Percentiles rank a stretch among this genome's conserved stretches.
phyloP scores from a whole-genome alignment of 2,888 invertebrate genomes.

The Melinaea marsaeus region DNA sequence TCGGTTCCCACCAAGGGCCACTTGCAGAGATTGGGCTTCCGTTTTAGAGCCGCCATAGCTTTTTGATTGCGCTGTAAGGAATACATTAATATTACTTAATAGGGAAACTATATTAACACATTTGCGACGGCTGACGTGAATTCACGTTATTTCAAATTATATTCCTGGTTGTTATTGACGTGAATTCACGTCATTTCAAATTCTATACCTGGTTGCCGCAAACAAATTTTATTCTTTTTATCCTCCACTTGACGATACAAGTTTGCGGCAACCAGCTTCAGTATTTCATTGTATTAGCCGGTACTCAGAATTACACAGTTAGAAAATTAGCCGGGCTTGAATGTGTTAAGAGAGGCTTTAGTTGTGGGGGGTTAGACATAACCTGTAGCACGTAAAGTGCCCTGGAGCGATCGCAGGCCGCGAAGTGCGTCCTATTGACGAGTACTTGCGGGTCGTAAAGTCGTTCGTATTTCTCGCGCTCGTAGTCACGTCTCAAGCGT shows the following conservation, averaged over 20 bases:
- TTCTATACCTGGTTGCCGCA: too few relatives aligned
- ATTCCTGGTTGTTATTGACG: too few relatives aligned
- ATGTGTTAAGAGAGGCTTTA: neutral
- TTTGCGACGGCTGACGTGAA: too few relatives aligned
- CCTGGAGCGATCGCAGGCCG: conserved; percentile 65
- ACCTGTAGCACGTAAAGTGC: conserved; percentile 58
- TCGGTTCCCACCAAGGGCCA: conserved; percentile 63
- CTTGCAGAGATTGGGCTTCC: conserved; percentile 47
- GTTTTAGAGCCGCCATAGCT: conserved; percentile 47
- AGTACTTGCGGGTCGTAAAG: conserved; percentile 59
- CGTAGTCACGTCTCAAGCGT: conserved; percentile 50
- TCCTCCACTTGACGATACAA: too few relatives aligned
- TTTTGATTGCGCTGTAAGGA: conserved; percentile 48
- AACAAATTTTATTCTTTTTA: too few relatives aligned
- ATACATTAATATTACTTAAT: neutral
- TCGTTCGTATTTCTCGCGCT: conserved; percentile 60
- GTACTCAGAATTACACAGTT: too few relatives aligned
- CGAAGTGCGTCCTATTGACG: conserved; percentile 60
- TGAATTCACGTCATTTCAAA: too few relatives aligned
- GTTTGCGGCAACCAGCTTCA: too few relatives aligned
- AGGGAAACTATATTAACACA: neutral
- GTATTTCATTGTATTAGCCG: too few relatives aligned
- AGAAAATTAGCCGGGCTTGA: too few relatives aligned
- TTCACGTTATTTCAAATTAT: too few relatives aligned
- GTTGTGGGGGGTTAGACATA: neutral